phyloP scores from a whole-genome alignment of 1,140 invertebrate genomes.

The Temnothorax longispinosus region DNA sequence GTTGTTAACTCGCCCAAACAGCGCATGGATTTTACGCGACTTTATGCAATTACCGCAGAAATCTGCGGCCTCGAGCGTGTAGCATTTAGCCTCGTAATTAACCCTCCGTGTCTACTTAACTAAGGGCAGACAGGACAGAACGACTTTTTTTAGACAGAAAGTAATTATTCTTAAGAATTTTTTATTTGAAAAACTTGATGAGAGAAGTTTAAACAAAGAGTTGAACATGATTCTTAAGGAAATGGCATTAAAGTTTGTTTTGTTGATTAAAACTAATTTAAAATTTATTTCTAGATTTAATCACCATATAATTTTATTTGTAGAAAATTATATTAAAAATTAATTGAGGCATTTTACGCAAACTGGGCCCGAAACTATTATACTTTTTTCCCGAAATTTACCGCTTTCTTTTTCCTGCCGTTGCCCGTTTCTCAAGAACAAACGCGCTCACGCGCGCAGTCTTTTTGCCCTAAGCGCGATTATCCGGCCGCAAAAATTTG shows the following conservation, averaged over 20 bases:
- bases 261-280: background rate
- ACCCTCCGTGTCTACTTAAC: conserved; percentile 14
- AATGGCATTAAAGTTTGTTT: background rate
- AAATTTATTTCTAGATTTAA: background rate
- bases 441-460: conserved; percentile 19
- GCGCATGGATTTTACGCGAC: conserved; percentile 70
- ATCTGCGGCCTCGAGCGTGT: conserved; percentile 31
- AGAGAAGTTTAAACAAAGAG: background rate
- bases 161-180: background rate
- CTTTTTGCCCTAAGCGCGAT: conserved; percentile 60
- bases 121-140: background rate
- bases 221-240: background rate
- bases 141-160: background rate
- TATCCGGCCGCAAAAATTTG: conserved; percentile 77
- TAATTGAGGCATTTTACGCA: conserved; percentile 4
- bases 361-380: background rate
- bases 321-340: background rate
- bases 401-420: background rate
- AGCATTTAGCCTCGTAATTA: conserved; percentile 54
- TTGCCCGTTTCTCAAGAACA: conserved; percentile 19
- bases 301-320: background rate
- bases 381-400: background rate
- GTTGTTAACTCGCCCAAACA: conserved; percentile 65
- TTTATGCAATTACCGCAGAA: conserved; percentile 78
- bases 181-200: too few relatives aligned